A percentile compares a stretch with the other conserved stretches of the same genome.
Evolutionary conservation across 2,888 invertebrate genomes (phyloP).

Genomic region (Dromius quadrimaculatus): DNA sequence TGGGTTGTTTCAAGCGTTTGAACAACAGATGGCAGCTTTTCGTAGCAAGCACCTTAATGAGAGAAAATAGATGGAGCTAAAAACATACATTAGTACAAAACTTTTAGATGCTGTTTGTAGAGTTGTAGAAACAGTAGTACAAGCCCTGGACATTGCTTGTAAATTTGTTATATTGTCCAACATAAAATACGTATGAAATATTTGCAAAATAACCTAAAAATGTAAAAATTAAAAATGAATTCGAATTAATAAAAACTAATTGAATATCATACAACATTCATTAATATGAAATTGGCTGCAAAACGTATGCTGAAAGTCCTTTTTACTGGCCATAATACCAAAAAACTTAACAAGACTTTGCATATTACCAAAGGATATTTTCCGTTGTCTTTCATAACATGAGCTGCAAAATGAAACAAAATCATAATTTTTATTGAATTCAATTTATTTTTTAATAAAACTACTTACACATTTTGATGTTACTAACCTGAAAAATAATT

Average conservation of each 20-base stretch:
- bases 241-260: neutral
- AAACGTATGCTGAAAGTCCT: neutral
- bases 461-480: too few species aligned
- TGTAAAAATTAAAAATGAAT: neutral
- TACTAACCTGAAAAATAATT: too few species aligned
- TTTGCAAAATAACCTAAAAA: neutral
- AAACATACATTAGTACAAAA: constrained; percentile 2
- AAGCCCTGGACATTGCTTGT: constrained; percentile 33
- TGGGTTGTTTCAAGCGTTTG: too few species aligned
- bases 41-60: too few species aligned
- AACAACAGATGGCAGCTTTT: too few species aligned
- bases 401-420: constrained; percentile 8
- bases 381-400: constrained; percentile 31
- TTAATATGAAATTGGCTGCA: neutral
- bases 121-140: constrained; percentile 44
- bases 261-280: neutral
- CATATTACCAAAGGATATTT: constrained; percentile 32
- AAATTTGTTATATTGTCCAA: constrained; percentile 34
- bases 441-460: too few species aligned
- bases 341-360: constrained; percentile 35
- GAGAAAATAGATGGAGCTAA: too few species aligned
- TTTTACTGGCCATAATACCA: constrained; percentile 37
- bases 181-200: constrained; percentile 22
- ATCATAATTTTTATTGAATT: too few species aligned
- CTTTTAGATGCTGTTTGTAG: constrained; percentile 39